Conservation (phyloP, 2,888 invertebrate genomes). For the Plagiodera versicolora region DNA sequence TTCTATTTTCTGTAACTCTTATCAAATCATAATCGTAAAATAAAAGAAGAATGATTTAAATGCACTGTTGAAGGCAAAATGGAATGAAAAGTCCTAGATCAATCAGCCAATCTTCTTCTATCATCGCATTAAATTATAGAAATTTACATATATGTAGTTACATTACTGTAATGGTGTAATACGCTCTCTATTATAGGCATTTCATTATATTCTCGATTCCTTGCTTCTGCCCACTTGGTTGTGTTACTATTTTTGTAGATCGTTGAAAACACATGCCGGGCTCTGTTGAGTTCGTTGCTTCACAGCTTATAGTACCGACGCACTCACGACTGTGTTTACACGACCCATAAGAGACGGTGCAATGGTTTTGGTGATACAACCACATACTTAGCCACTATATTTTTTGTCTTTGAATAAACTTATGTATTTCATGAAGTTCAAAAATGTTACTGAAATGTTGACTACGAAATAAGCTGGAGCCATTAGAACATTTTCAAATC, state of each 20-base stretch:
- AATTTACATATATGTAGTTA: background rate
- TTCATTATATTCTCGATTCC: background rate
- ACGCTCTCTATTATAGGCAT: background rate
- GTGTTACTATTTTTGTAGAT: conserved; percentile 7
- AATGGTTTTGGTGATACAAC: too few species aligned
- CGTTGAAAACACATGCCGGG: background rate
- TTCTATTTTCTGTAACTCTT: too few species aligned
- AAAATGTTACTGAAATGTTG: too few species aligned
- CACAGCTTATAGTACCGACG: background rate
- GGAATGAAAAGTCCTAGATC: too few species aligned
- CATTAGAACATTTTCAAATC: too few species aligned
- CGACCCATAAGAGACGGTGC: background rate
- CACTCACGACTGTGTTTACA: background rate
- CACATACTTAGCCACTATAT: too few species aligned
- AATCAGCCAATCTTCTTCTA: background rate
- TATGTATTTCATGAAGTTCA: too few species aligned
- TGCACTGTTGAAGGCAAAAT: too few species aligned
- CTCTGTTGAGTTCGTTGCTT: conserved; percentile 6
- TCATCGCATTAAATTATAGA: background rate
- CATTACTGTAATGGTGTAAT: background rate
- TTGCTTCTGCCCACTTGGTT: conserved; percentile 7
- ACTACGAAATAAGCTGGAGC: too few species aligned
- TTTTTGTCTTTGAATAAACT: too few species aligned
- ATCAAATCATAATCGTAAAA: too few species aligned
- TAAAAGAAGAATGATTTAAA: too few species aligned